Evolutionary conservation across 2,113 vertebrate species (phyloP).

Genomic region (Sprattus sprattus): DNA sequence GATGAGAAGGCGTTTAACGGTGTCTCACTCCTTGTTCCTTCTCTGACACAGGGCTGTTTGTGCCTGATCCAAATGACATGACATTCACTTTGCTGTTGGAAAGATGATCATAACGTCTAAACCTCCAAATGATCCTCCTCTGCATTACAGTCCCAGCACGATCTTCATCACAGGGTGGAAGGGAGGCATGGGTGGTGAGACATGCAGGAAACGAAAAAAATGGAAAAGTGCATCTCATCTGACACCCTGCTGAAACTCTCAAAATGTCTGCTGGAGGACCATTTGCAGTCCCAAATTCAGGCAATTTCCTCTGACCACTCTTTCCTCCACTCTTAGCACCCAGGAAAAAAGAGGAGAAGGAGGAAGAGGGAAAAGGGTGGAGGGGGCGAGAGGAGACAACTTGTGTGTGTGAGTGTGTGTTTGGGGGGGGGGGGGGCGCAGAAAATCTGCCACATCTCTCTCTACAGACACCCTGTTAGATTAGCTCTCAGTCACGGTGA

Average conservation of each 20-base stretch:
- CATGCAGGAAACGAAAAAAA: conserved; percentile 2
- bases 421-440: not conserved
- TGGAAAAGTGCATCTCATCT: conserved; percentile 49
- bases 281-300: conserved; percentile 20
- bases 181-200: conserved; percentile 15
- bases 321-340: not conserved
- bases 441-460: not conserved
- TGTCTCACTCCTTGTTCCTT: not conserved
- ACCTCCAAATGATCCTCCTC: not conserved
- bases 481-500: conserved; percentile 37
- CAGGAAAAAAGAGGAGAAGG: not conserved
- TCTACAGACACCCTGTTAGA: conserved; percentile 25
- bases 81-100: not conserved
- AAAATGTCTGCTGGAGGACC: conserved; percentile 22
- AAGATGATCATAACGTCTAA: not conserved
- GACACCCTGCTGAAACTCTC: conserved; percentile 18
- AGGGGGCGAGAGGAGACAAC: not conserved
- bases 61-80: not conserved
- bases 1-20: not conserved
- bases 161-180: not conserved
- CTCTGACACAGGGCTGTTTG: conserved; percentile 1
- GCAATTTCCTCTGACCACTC: conserved; percentile 16
- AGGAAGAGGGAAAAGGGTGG: not conserved
- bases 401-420: not conserved
- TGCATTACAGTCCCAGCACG: not conserved